Conservation (phyloP, 1,140 invertebrate species). For the Anastrepha ludens region DNA sequence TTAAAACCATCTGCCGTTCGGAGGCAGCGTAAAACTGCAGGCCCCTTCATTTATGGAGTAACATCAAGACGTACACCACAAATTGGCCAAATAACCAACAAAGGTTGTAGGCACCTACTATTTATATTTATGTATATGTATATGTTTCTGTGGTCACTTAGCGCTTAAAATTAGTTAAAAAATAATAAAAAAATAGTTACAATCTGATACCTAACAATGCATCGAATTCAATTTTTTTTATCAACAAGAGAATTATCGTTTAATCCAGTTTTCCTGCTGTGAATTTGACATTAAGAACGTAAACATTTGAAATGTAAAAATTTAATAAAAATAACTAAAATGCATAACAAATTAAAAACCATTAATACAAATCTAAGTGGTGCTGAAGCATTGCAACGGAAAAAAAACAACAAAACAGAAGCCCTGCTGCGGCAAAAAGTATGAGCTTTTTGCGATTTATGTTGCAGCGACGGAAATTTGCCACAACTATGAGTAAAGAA, state of each 20-base stretch:
- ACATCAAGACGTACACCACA: too few relatives aligned
- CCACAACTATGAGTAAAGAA: neutral
- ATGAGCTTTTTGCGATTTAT: neutral
- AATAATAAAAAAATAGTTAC: neutral
- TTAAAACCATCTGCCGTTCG: too few relatives aligned
- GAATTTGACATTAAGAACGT: neutral
- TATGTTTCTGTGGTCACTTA: too few relatives aligned
- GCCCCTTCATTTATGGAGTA: too few relatives aligned
- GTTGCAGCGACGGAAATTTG: neutral
- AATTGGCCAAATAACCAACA: too few relatives aligned
- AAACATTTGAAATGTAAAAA: slow-evolving; percentile 2
- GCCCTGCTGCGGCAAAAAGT: neutral
- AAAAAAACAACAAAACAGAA: neutral
- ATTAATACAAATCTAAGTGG: neutral
- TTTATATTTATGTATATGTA: too few relatives aligned
- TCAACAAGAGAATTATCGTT: too few relatives aligned
- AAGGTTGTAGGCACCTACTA: too few relatives aligned
- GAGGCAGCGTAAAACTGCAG: too few relatives aligned
- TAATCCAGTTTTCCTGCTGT: neutral
- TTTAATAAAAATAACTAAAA: slow-evolving; percentile 14
- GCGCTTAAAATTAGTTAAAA: neutral
- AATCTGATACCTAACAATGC: too few relatives aligned
- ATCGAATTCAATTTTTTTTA: too few relatives aligned
- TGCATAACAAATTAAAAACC: slow-evolving; percentile 25
- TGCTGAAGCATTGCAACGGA: neutral